Base-by-base conservation (phyloP, 2,888 invertebrate species). In the Ectemnius continuus region DNA sequence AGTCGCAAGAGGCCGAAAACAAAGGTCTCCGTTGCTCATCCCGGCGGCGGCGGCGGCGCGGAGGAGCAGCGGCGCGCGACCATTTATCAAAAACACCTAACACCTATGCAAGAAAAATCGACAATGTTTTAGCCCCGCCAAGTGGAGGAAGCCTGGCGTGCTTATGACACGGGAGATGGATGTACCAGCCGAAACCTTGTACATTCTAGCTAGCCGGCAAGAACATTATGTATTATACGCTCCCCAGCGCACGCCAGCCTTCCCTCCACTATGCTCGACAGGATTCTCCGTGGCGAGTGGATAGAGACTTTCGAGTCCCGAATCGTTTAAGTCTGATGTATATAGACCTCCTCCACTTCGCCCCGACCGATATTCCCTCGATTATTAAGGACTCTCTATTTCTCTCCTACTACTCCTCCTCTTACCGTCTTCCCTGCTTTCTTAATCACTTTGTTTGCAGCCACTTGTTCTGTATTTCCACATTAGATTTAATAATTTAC, bases 51-150 rank as follows among this genome's bases (percentile, higher is more conserved):
- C n/a, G n/a, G n/a, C n/a, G n/a, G 1, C 11, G 36, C 36, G 8
- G 8, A 11, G 64, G 61, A 66, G 73, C 64, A 62, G 61, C 70
- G 75, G 61, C 76, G 68, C 67, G 69, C 73, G 67, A 78, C 80
- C 86, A 87, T 86, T 87, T 86, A 86, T 86, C 86, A 86, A 86
- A 85, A 82, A 78, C 78, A 81, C 81, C 67, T 79, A 84, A 85
- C 83, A 85, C 83, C 84, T 85, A 86, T 86, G 86, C 86, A 85
- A 86, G 86, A 86, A 86, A 86, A 87, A 86, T 86, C 86, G 86
- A 86, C 84, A 82, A 84, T 85, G 87, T 86, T 86, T 86, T 83
- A 82, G 83, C 82, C 79, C 77, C 52, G 58, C 70, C 70, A 69
- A 79, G 80, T 75, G 75, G 78, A 77, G 82, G 76, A 79, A 79